A percentile compares a stretch with the other conserved stretches of the same genome.
Conservation (phyloP, 1,140 invertebrate species). For the Neotoxoptera formosana region DNA sequence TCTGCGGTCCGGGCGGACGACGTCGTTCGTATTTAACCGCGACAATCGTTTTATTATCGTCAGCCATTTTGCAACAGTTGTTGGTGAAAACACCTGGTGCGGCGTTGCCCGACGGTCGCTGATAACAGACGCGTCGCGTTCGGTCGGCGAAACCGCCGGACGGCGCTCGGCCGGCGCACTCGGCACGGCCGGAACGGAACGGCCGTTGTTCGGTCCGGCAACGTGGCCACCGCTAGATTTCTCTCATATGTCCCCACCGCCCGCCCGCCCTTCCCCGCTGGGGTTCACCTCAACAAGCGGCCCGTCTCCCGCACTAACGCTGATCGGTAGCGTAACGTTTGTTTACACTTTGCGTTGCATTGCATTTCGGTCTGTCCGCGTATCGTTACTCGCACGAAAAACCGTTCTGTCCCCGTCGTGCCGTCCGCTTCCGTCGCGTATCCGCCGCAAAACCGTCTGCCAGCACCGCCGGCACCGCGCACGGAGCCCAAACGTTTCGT, state of each 20-base stretch:
- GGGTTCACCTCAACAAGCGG: constrained; percentile 57
- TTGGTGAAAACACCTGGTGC: constrained; percentile 41
- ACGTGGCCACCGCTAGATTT: constrained; percentile 50
- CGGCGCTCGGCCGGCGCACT: neutral
- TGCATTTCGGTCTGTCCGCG: constrained; percentile 48
- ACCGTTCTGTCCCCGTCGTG: constrained; percentile 13
- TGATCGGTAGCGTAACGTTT: constrained; percentile 57
- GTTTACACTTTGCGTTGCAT: constrained; percentile 57
- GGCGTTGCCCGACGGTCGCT: neutral
- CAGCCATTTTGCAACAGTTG: constrained; percentile 58
- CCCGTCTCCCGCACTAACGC: constrained; percentile 57
- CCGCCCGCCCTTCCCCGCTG: neutral
- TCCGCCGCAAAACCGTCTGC: neutral
- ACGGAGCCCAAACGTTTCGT: neutral
- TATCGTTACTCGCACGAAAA: constrained; percentile 42
- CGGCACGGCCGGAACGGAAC: neutral
- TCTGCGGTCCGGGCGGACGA: neutral
- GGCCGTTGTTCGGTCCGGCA: constrained; percentile 29
- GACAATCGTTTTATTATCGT: constrained; percentile 52
- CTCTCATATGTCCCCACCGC: constrained; percentile 56
- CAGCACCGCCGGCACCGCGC: neutral
- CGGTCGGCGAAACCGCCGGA: neutral
- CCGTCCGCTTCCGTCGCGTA: constrained; percentile 25
- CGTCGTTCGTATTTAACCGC: constrained; percentile 54
- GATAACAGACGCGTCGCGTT: constrained; percentile 39